phyloP scores from a whole-genome alignment of 2,888 invertebrate species.

The Eulithis prunata region DNA sequence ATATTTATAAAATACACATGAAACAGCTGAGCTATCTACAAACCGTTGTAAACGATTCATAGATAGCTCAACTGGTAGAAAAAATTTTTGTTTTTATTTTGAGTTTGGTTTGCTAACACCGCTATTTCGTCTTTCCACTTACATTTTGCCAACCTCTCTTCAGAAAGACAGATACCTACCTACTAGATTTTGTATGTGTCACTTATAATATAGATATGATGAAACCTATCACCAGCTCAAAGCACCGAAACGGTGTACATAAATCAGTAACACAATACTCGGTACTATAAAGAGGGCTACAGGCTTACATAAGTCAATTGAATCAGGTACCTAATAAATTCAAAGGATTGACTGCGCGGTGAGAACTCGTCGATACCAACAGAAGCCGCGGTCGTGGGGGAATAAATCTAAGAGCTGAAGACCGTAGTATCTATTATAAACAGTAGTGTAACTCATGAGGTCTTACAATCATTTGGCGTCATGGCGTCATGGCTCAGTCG shows the following conservation, averaged over 20 bases:
- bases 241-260: constrained; percentile 44
- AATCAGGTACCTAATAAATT: constrained; percentile 73
- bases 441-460: constrained; percentile 20
- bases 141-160: too few relatives aligned
- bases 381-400: constrained; percentile 74
- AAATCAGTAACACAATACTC: constrained; percentile 76
- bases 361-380: constrained; percentile 76
- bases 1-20: too few relatives aligned
- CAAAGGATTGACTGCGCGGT: constrained; percentile 76
- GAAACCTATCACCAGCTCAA: constrained; percentile 23
- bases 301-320: constrained; percentile 63
- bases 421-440: background rate
- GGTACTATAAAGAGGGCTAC: constrained; percentile 55
- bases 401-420: constrained; percentile 76
- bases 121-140: too few relatives aligned
- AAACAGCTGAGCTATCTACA: too few relatives aligned
- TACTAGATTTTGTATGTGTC: background rate
- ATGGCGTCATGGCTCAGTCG: too few relatives aligned
- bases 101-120: too few relatives aligned
- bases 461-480: too few relatives aligned
- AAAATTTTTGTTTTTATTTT: too few relatives aligned
- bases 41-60: too few relatives aligned
- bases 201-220: constrained; percentile 3
- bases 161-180: too few relatives aligned
- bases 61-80: too few relatives aligned